Evolutionary conservation across 2,113 vertebrate species (phyloP), one percentile per base, ranked within the genome.

Genomic region (Dissostichus mawsoni): DNA sequence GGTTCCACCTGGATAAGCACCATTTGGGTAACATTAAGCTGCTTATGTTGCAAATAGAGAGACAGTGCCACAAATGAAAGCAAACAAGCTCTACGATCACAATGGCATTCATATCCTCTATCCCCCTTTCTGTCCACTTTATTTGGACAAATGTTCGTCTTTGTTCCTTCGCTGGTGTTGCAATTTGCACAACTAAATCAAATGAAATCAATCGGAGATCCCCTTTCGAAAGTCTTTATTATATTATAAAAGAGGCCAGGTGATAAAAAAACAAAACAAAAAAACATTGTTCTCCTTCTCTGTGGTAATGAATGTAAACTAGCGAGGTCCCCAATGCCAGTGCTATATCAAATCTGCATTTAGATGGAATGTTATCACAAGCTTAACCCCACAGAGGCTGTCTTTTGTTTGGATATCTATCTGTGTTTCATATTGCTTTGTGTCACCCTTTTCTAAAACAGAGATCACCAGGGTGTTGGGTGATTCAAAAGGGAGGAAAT

Each of bases 331-430:
- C 56, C 80, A 73, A 53, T 84, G 74, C 44, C 78, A 69, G 25
- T 78, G 78, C 83, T 89, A 82, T 55, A 88, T 84, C 77, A 87
- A 94, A 95, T 95, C 94, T 94, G 93, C 93, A 95, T 96, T 95
- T 95, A 95, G 91, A 95, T 95, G 61, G n/a, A n/a, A 91, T 92
- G 89, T 92, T 93, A 93, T 90, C 89, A 92, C 87, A 85, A 78
- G 82, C 89, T 78, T 79, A 90, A 83, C 85, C 83, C 91, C 68
- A 79, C 23, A 16, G 82, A 92, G 87, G 80, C 76, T 25, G 44
- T 67, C 25, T 79, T 91, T 94, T 93, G 89, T 93, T 90, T 94
- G 81, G 59, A 84, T 89, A 86, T 83, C 83, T 74, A 71, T 82
- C 69, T 82, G 66, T 69, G 83, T 84, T 90, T 86, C 69, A 80